Conservation (phyloP, 2,797 vertebrate species). For the Melanitta fusca region DNA sequence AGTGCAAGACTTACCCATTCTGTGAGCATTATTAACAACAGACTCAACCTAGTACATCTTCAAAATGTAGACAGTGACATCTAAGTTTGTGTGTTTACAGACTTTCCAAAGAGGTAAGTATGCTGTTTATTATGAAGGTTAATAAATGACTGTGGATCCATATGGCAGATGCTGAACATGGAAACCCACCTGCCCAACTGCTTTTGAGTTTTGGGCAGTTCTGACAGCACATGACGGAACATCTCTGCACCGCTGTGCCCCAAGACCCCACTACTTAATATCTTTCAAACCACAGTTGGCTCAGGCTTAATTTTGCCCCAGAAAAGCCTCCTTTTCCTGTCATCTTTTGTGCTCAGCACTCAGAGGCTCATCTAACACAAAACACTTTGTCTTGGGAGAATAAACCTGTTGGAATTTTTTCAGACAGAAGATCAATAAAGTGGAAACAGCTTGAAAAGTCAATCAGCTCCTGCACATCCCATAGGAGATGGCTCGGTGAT, state of each 20-base stretch:
- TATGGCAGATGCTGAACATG: background rate
- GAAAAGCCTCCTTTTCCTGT: background rate
- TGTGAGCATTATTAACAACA: background rate
- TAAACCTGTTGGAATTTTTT: slow-evolving; percentile 64
- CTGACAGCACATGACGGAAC: background rate
- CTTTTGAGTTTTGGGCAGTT: background rate
- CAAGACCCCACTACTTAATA: background rate
- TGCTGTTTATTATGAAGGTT: background rate
- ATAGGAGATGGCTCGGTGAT: background rate
- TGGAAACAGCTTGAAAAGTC: slow-evolving; percentile 58
- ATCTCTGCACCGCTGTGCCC: too few species aligned
- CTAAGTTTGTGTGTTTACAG: background rate
- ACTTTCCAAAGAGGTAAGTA: background rate
- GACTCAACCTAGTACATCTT: rapidly evolving
- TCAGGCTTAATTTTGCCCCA: background rate
- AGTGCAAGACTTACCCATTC: background rate
- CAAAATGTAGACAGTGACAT: background rate
- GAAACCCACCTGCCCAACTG: background rate
- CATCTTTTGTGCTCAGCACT: background rate
- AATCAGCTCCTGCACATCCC: slow-evolving; percentile 50
- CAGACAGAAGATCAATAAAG: slow-evolving; percentile 63
- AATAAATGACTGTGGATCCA: background rate
- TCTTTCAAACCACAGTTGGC: background rate
- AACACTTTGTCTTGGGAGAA: slow-evolving; percentile 33
- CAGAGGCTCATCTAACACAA: slow-evolving; percentile 31